Conservation (phyloP, 2,888 invertebrate genomes). For the Callyntrura guangdongensis region DNA sequence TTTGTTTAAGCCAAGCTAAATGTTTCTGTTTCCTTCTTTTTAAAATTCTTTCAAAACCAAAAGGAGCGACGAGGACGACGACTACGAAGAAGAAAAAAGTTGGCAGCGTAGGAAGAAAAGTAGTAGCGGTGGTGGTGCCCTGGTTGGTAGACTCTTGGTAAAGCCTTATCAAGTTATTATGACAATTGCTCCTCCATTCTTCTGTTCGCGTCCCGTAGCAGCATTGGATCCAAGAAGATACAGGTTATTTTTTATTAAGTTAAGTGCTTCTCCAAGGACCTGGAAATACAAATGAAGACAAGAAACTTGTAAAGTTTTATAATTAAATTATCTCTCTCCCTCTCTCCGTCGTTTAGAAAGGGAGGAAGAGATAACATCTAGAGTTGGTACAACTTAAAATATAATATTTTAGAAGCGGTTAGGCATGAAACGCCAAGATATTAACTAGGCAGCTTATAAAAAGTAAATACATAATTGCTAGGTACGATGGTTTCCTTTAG, state of each 20-base stretch:
- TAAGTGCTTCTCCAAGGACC: slow-evolving; percentile 71
- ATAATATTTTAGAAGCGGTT: slow-evolving; percentile 32
- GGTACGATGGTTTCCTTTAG: neutral
- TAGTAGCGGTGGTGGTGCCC: neutral
- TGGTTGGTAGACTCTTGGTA: too few relatives aligned
- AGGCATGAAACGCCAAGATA: slow-evolving; percentile 16
- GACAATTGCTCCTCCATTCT: slow-evolving; percentile 45
- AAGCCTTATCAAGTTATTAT: slow-evolving; percentile 36
- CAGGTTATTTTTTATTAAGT: slow-evolving; percentile 51
- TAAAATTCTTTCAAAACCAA: slow-evolving; percentile 8
- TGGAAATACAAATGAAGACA: slow-evolving; percentile 68
- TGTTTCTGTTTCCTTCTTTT: slow-evolving; percentile 46
- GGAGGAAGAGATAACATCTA: neutral
- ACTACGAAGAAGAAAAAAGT: slow-evolving; percentile 35
- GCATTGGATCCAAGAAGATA: slow-evolving; percentile 38
- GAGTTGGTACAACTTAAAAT: neutral
- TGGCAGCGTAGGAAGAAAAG: slow-evolving; percentile 27
- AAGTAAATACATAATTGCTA: neutral
- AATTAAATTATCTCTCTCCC: slow-evolving; percentile 61
- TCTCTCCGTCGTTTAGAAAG: neutral
- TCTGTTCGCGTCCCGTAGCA: slow-evolving; percentile 15
- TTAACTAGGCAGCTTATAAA: neutral
- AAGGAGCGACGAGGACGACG: too few relatives aligned
- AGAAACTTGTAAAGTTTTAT: slow-evolving; percentile 61
- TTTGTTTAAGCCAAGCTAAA: slow-evolving; percentile 36